Evolutionary conservation across 2,797 vertebrate species (phyloP), one percentile per base, ranked within the genome.

Genomic region (Hoplostethus atlanticus): DNA sequence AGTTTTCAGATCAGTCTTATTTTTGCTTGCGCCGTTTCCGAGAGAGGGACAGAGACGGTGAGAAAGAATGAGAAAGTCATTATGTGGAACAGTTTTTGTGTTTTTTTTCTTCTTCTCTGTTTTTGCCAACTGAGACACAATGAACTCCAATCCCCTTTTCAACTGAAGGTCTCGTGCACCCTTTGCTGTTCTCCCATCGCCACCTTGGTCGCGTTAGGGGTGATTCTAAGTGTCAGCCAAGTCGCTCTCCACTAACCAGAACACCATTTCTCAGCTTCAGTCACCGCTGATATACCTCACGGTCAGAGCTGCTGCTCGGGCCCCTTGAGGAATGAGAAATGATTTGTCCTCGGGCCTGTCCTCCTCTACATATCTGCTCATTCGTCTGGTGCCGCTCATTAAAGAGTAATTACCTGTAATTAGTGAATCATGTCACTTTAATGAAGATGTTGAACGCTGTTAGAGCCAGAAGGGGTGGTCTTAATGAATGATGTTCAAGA

Each of bases 381-480:
- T 88, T 92, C 89, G 91, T 93, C 89, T 86, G 72, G 67, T 21
- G 67, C 78, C 30, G 48, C 87, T 91, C 87, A 85, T 93, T 93
- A 94, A 91, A 91, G 87, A 83, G 78, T 92, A 91, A 93, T 94
- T 91, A 93, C 91, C 92, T 93, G 89, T 90, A 93, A 94, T 94
- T 94, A 94, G 91, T 87, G 83, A 92, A 92, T 93, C 87, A 91
- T 92, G 91, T 93, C 80, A 67, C 81, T 87, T 89, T 93, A 93
- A 93, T 93, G 91, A 91, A 92, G 88, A 90, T 76, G 89, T 85
- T 91, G 86, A 89, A 89, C 85, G 88, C 89, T 84, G 84, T 79
- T 76, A 67, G 81, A 88, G 85, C 86, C 84, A 83, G 81, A 89
- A 84, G 82, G 81, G 76, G 79, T 83, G 75, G 71, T 81, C 89